Percentiles rank a stretch among this genome's conserved stretches.
Conservation (phyloP, 1,140 invertebrate species). For the Drosophila auraria region DNA sequence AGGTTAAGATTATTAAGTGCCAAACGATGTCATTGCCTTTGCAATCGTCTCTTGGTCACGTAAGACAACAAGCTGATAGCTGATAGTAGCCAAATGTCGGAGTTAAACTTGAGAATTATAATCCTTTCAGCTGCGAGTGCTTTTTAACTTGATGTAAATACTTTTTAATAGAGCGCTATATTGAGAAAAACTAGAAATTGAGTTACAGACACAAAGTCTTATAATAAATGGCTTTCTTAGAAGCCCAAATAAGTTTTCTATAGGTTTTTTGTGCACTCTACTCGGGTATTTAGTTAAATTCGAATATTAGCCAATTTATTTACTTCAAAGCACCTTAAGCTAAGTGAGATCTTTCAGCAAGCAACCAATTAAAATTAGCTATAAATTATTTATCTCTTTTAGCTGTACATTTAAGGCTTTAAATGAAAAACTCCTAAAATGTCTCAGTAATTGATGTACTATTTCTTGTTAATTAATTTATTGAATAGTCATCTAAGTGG, state of each 20-base stretch:
- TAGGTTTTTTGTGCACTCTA: neutral
- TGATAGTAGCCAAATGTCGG: constrained; percentile 7
- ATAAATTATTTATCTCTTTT: neutral
- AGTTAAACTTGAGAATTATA: constrained; percentile 3
- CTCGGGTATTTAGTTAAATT: neutral
- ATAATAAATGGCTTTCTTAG: neutral
- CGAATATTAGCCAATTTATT: neutral
- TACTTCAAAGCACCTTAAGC: too few relatives aligned
- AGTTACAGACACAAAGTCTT: neutral
- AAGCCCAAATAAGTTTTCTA: neutral
- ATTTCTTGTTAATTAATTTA: neutral
- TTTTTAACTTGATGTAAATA: neutral
- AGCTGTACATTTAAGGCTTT: neutral
- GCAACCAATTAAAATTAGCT: neutral
- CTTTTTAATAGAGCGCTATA: neutral
- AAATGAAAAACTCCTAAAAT: neutral
- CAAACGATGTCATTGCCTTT: constrained; percentile 76
- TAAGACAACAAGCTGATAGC: constrained; percentile 9
- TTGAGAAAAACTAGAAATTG: neutral
- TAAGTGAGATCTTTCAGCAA: neutral
- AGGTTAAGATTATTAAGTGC: constrained; percentile 75
- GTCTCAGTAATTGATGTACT: neutral
- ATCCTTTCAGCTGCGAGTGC: neutral
- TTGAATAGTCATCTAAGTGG: neutral
- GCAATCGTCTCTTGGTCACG: constrained; percentile 27